phyloP scores from a whole-genome alignment of 2,888 invertebrate genomes.

The Arenicola marina region DNA sequence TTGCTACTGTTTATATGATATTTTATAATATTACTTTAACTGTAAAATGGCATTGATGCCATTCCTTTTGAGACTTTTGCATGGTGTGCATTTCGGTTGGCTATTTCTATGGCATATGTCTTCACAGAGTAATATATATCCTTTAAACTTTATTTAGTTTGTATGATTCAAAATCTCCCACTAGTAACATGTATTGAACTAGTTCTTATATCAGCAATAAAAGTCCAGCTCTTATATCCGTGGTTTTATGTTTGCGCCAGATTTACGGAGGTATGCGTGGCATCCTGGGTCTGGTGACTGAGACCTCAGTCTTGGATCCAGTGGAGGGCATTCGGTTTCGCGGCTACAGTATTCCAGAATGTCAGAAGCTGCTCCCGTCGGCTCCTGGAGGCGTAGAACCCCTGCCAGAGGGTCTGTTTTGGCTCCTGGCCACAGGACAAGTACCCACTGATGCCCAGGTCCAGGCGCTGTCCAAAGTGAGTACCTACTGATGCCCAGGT shows the following conservation, averaged over 20 bases:
- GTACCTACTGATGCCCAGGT: too few relatives aligned
- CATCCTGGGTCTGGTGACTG: slow-evolving; percentile 91
- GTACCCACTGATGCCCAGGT: slow-evolving; percentile 82
- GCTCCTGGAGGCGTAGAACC: slow-evolving; percentile 78
- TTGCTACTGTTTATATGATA: too few relatives aligned
- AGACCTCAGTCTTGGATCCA: slow-evolving; percentile 91
- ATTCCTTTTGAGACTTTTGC: too few relatives aligned
- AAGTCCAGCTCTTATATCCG: too few relatives aligned
- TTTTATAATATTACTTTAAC: too few relatives aligned
- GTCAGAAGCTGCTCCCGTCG: slow-evolving; percentile 83
- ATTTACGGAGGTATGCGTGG: slow-evolving; percentile 93
- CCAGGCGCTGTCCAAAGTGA: slow-evolving; percentile 54
- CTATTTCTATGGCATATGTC: too few relatives aligned
- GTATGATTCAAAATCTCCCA: background rate
- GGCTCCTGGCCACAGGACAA: slow-evolving; percentile 88
- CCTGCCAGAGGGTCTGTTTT: slow-evolving; percentile 91
- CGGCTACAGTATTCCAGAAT: slow-evolving; percentile 90
- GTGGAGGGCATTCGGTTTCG: slow-evolving; percentile 96
- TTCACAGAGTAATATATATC: background rate
- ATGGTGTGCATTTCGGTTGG: too few relatives aligned
- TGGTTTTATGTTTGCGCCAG: slow-evolving; percentile 47
- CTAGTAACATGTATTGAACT: too few relatives aligned
- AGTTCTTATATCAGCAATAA: too few relatives aligned
- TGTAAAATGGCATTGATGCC: too few relatives aligned
- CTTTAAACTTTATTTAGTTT: background rate